Evolutionary conservation across 2,888 invertebrate species (phyloP).

Genomic region (Melieria crassipennis): DNA sequence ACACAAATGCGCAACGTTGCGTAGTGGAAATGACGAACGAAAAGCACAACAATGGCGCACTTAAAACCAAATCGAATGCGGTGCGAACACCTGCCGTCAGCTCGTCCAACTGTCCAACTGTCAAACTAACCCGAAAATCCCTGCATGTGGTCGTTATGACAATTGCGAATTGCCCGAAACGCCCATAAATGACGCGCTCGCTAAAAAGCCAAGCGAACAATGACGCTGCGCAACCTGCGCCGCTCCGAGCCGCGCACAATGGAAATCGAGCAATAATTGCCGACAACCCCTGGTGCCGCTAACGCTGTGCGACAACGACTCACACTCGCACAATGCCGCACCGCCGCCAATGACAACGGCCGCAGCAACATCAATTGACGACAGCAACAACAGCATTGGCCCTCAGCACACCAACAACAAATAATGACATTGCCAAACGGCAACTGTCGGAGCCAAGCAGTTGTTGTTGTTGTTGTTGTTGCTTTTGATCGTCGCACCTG

Average conservation of each 20-base stretch:
- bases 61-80: not conserved
- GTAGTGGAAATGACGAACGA: not conserved
- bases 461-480: not conserved
- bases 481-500: not conserved
- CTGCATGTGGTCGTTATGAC: constrained; percentile 60
- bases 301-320: not conserved
- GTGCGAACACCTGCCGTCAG: no score
- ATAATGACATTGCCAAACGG: not conserved
- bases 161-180: constrained; percentile 40
- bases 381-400: constrained; percentile 12
- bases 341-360: constrained; percentile 4
- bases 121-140: constrained; percentile 39
- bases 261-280: constrained; percentile 60
- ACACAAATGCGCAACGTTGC: constrained; percentile 29
- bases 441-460: not conserved
- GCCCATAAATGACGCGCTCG: constrained; percentile 34
- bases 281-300: constrained; percentile 38
- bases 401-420: not conserved
- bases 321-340: not conserved
- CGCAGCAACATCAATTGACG: constrained; percentile 14
- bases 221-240: not conserved
- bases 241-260: constrained; percentile 43
- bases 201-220: constrained; percentile 18
- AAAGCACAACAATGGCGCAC: constrained; percentile 31
- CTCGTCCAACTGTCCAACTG: no score